phyloP scores from a whole-genome alignment of 2,797 vertebrate species.

The Alca torda region DNA sequence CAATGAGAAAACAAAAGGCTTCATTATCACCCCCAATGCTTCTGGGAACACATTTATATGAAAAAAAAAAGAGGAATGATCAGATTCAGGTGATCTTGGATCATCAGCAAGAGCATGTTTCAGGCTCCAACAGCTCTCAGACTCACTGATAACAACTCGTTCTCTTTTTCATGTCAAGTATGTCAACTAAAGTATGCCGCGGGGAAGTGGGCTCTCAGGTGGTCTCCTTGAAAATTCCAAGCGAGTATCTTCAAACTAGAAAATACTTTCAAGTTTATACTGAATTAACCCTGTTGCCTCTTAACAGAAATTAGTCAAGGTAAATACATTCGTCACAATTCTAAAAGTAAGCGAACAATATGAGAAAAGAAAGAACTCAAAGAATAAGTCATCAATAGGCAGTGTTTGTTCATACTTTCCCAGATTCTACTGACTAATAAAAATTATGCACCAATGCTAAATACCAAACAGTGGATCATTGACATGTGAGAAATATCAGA shows the following conservation, averaged over 20 bases:
- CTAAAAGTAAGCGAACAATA: background rate
- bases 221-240: background rate
- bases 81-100: background rate
- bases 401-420: background rate
- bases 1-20: background rate
- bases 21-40: background rate
- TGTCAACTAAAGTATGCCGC: rapidly evolving
- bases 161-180: background rate
- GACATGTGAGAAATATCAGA: background rate
- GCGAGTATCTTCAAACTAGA: background rate
- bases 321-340: background rate
- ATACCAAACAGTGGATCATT: background rate
- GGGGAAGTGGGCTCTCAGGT: background rate
- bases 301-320: background rate
- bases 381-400: background rate
- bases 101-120: background rate
- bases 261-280: background rate
- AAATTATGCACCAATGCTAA: background rate
- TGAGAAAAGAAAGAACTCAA: background rate
- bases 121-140: background rate
- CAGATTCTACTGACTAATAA: background rate
- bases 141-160: background rate
- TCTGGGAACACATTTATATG: background rate
- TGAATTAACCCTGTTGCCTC: background rate
- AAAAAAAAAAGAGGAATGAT: background rate